Evolutionary conservation across 1,140 invertebrate species (phyloP).

Genomic region (Colletes gigas): DNA sequence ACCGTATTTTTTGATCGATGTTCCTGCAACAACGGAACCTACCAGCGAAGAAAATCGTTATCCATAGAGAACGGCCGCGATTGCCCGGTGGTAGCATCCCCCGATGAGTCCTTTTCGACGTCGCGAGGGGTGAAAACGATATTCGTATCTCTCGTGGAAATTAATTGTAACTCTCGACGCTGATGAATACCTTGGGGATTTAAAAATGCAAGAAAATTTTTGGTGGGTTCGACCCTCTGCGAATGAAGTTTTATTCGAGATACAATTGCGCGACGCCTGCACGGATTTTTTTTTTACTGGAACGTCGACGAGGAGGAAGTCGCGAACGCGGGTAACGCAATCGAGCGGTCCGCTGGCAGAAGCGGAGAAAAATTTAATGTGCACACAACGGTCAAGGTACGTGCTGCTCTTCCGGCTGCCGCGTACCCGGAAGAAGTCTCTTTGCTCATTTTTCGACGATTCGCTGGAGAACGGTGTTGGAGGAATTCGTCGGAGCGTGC

Average conservation of each 20-base stretch:
- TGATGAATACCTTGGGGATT: too few relatives aligned
- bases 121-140: neutral
- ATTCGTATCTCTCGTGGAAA: neutral
- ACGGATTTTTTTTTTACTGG: neutral
- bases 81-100: neutral
- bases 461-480: neutral
- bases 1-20: constrained; percentile 14
- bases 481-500: constrained; percentile 23
- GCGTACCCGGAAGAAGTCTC: neutral
- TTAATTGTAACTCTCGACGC: constrained; percentile 5
- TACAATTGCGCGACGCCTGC: too few relatives aligned
- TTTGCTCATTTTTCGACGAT: neutral
- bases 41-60: neutral
- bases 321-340: neutral
- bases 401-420: neutral
- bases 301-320: neutral
- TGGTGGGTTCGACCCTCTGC: too few relatives aligned
- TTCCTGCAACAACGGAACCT: neutral
- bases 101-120: constrained; percentile 16
- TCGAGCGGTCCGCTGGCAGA: neutral
- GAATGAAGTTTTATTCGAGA: too few relatives aligned
- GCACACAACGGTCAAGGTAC: neutral
- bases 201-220: too few relatives aligned
- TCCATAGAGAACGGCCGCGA: neutral
- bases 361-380: neutral